Base-by-base conservation (phyloP, 2,888 invertebrate species). In the Drosophila neoperkinsi region DNA sequence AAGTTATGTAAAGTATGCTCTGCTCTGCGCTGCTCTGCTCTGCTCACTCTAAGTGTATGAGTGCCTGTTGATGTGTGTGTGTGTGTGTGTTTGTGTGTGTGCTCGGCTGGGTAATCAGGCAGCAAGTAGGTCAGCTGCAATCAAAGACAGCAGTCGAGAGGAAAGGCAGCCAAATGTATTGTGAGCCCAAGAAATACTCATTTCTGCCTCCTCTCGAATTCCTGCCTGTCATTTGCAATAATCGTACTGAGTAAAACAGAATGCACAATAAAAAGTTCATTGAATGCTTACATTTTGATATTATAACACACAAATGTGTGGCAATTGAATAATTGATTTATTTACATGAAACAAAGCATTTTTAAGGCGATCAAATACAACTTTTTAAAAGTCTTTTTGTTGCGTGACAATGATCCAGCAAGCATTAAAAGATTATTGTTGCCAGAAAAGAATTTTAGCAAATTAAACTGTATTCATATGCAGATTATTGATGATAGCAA, bases 101-200 rank as follows among this genome's bases (percentile, higher is more conserved):
- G 68, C 43, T 68, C 46, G 76, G 58, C 36, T 74, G 89, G 88
- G 82, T 85, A 85, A 85, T 85, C 90, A 89, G 90, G 75, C 90
- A 73, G 85, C 88, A 85, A 90, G 74, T 85, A 89, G 84, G 90
- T 85, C 85, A 85, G 67, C 88, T 74, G 85, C 85, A 85, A 90
- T 85, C 85, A 85, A 90, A 85, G 90, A 77, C 90, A 84, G 88
- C 70, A 64, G 78, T 78, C 73, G 85, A 74, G 68, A 80, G 66
- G 78, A 83, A 84, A 74, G 74, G 57, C 78, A 89, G 66, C 75
- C 89, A 73, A 88, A 84, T 86, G 86, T 84, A 78, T 77, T 78
- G 76, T 72, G 58, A 77, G 57, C 69, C 64, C 50, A 81, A 64
- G 58, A 46, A 81, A 79, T 57, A 73, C 65, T 66, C 61, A 72